A percentile compares a stretch with the other conserved stretches of the same genome.
Conservation (phyloP, 1,140 invertebrate species). For the Thalassaphorura encarpata region DNA sequence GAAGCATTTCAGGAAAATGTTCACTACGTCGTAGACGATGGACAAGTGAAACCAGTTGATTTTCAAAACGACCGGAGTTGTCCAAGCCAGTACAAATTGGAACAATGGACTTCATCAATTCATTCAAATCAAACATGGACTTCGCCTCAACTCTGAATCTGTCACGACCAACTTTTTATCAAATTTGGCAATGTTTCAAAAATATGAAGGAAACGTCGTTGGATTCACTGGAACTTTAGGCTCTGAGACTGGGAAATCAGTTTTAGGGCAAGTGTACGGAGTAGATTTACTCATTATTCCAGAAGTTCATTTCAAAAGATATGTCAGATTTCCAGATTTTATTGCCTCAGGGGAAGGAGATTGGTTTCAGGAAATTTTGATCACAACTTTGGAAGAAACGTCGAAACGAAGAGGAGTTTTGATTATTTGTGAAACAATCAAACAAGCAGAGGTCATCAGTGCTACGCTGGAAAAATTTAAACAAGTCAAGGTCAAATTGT, state of each 20-base stretch:
- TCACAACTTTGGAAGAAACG: background rate
- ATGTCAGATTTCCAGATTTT: constrained; percentile 27
- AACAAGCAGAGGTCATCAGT: constrained; percentile 24
- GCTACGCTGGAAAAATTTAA: constrained; percentile 6
- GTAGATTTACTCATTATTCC: constrained; percentile 36
- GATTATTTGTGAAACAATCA: constrained; percentile 36
- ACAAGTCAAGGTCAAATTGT: background rate
- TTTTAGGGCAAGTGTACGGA: constrained; percentile 33
- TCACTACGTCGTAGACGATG: constrained; percentile 13
- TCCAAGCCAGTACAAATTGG: constrained; percentile 15
- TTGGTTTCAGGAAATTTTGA: constrained; percentile 20
- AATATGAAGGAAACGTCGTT: constrained; percentile 28
- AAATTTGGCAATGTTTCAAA: constrained; percentile 8
- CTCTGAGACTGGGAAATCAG: constrained; percentile 31
- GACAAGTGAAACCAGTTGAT: constrained; percentile 17
- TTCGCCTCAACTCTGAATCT: constrained; percentile 6
- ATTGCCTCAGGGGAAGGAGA: constrained; percentile 15
- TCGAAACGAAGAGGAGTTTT: constrained; percentile 30
- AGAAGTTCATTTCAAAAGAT: constrained; percentile 30
- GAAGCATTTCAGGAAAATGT: constrained; percentile 13
- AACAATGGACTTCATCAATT: constrained; percentile 20
- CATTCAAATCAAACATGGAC: constrained; percentile 20
- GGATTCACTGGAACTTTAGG: constrained; percentile 40
- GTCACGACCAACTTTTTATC: constrained; percentile 18
- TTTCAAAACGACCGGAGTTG: constrained; percentile 12